These are phyloP conservation scores for Agrilus cyanescens DNA, from an alignment of 2,888 invertebrate species.

Conservation along the genomic window DNA sequence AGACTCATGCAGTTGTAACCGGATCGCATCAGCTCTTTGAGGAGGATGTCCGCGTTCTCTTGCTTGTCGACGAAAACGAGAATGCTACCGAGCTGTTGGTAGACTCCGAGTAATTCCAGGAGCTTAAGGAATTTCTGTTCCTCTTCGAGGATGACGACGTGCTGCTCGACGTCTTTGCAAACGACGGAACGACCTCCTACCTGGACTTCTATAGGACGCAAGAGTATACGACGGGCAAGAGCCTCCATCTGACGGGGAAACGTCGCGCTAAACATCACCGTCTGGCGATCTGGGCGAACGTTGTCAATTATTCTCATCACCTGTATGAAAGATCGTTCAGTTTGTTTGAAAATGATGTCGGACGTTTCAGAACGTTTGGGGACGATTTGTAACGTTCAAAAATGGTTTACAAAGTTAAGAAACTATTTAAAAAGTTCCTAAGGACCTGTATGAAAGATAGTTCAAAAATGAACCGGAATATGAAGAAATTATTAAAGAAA, in stretches of 20 bases:
- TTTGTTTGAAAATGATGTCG: too few relatives aligned
- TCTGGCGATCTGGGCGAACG: conserved; percentile 91
- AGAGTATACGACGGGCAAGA: conserved; percentile 82
- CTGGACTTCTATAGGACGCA: conserved; percentile 92
- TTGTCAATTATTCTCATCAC: conserved; percentile 97
- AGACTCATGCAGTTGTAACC: conserved; percentile 94
- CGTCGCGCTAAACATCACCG: conserved; percentile 98
- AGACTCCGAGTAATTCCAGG: conserved; percentile 90
- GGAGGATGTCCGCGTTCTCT: conserved; percentile 86
- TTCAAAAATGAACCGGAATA: too few relatives aligned
- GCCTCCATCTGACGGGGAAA: conserved; percentile 99
- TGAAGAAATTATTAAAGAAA: not conserved
- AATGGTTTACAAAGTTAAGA: too few relatives aligned
- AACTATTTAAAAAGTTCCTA: too few relatives aligned
- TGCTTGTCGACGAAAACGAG: conserved; percentile 98
- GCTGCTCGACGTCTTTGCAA: conserved; percentile 94
- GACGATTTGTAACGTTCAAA: too few relatives aligned
- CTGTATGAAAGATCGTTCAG: conserved; percentile 32
- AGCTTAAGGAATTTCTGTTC: conserved; percentile 97
- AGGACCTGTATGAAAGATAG: too few relatives aligned
- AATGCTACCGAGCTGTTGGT: conserved; percentile 84
- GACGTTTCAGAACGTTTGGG: too few relatives aligned
- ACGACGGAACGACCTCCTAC: conserved; percentile 95
- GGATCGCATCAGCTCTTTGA: conserved; percentile 91
- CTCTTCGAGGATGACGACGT: conserved; percentile 87